Conservation (phyloP, 2,888 invertebrate species). For the Herminia tarsipennalis region DNA sequence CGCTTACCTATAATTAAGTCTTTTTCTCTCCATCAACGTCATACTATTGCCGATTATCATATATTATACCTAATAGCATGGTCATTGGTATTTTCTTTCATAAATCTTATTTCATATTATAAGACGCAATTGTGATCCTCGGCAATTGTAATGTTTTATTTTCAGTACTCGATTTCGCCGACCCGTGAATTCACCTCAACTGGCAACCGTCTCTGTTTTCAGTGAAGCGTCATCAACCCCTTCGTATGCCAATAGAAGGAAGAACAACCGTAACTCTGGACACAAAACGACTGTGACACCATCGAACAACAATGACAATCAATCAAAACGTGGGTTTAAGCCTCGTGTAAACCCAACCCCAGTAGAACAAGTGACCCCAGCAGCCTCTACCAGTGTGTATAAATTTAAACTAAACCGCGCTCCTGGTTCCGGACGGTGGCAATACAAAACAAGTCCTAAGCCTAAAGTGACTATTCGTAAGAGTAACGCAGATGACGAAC, state of each 20-base stretch:
- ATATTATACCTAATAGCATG: conserved; percentile 15
- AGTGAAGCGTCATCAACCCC: conserved; percentile 84
- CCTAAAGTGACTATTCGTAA: conserved; percentile 93
- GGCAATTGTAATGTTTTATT: conserved; percentile 58
- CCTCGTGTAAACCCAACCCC: conserved; percentile 87
- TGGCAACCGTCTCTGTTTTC: conserved; percentile 88
- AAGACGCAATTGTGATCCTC: conserved; percentile 20
- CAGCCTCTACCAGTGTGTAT: conserved; percentile 87
- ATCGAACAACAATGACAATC: conserved; percentile 70
- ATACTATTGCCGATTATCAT: conserved; percentile 50
- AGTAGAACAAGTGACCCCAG: conserved; percentile 81
- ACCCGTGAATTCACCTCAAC: conserved; percentile 83
- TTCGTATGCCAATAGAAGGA: conserved; percentile 83
- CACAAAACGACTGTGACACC: conserved; percentile 75
- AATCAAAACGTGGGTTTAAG: conserved; percentile 88
- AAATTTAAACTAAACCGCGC: conserved; percentile 93
- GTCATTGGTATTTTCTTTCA: neutral
- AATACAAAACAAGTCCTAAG: conserved; percentile 95
- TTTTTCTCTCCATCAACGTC: conserved; percentile 15
- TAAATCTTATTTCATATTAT: neutral
- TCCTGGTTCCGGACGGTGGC: conserved; percentile 95
- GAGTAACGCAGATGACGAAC: conserved; percentile 84
- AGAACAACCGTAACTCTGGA: conserved; percentile 73
- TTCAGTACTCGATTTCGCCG: conserved; percentile 80
- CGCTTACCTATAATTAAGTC: too few species aligned